These are phyloP conservation scores for Xylocopa sonorina DNA, from an alignment of 1,140 invertebrate genomes.

Conservation along the genomic window DNA sequence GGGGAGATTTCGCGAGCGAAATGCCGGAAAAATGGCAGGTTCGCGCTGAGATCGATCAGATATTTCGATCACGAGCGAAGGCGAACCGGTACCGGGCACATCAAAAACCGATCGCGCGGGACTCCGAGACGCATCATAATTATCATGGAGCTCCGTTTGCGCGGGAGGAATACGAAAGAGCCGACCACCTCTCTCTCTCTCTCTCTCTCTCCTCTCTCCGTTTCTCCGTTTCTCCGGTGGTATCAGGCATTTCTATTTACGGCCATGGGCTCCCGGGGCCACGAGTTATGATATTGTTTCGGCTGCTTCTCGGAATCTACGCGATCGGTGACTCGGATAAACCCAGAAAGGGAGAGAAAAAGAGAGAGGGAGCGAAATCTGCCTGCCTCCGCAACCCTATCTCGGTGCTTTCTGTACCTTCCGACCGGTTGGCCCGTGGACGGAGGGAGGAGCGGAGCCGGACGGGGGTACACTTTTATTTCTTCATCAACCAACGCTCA, in stretches of 20 bases:
- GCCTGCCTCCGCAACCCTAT: constrained; percentile 55
- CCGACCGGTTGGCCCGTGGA: constrained; percentile 54
- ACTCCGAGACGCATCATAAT: constrained; percentile 76
- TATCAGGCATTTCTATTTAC: constrained; percentile 78
- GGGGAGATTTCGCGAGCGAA: not conserved
- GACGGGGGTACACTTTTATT: constrained; percentile 70
- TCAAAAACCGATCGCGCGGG: constrained; percentile 74
- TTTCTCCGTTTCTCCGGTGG: constrained; percentile 59
- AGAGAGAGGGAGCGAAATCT: constrained; percentile 58
- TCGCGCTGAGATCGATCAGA: constrained; percentile 62
- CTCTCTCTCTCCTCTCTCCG: no score
- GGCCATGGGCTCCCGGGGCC: constrained; percentile 71
- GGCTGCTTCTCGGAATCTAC: constrained; percentile 79
- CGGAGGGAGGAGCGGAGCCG: constrained; percentile 38
- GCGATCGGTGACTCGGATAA: constrained; percentile 79
- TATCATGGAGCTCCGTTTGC: constrained; percentile 64
- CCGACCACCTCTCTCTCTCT: no score
- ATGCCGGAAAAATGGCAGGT: not conserved
- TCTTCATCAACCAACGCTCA: constrained; percentile 69
- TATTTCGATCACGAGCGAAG: constrained; percentile 75
- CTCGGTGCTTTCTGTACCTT: constrained; percentile 57
- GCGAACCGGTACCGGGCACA: constrained; percentile 48
- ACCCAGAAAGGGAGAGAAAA: constrained; percentile 60
- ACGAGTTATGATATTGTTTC: constrained; percentile 82
- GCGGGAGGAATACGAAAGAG: constrained; percentile 71